Percentiles rank a stretch among this genome's conserved stretches.
Evolutionary conservation across 2,888 invertebrate species (phyloP).

Genomic region (Phengaris alcon): DNA sequence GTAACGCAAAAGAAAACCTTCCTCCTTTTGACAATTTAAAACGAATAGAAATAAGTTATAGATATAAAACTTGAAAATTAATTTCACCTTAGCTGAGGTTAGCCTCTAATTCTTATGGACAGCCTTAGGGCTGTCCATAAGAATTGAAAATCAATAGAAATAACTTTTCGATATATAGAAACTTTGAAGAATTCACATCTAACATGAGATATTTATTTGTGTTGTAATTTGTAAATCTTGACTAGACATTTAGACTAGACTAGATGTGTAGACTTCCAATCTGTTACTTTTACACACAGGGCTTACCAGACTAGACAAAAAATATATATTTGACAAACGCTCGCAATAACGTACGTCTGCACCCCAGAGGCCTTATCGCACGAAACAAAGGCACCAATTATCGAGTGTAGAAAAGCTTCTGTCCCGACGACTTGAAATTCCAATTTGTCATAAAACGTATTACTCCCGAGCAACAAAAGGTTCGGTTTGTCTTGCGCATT

Average conservation of each 20-base stretch:
- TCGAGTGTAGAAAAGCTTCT: constrained; percentile 45
- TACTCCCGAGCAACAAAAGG: constrained; percentile 54
- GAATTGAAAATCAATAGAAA: too few relatives aligned
- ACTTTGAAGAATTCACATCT: too few relatives aligned
- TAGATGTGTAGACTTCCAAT: not conserved
- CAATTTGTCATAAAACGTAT: constrained; percentile 68
- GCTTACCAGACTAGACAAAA: not conserved
- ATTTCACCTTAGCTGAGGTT: too few relatives aligned
- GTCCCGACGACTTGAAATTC: constrained; percentile 54
- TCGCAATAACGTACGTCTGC: constrained; percentile 5
- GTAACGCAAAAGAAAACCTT: too few relatives aligned
- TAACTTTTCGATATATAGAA: too few relatives aligned
- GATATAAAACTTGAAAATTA: too few relatives aligned
- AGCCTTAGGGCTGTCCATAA: too few relatives aligned
- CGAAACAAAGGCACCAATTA: constrained; percentile 42
- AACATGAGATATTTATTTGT: too few relatives aligned
- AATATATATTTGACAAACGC: constrained; percentile 15
- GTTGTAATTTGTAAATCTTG: not conserved
- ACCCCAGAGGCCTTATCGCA: constrained; percentile 8
- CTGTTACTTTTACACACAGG: not conserved
- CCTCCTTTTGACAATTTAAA: too few relatives aligned
- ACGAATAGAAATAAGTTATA: too few relatives aligned
- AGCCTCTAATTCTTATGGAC: too few relatives aligned
- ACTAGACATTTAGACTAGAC: not conserved
- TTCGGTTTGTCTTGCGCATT: constrained; percentile 42